Conservation (phyloP, 2,888 invertebrate genomes). For the Protophormia terraenovae region DNA sequence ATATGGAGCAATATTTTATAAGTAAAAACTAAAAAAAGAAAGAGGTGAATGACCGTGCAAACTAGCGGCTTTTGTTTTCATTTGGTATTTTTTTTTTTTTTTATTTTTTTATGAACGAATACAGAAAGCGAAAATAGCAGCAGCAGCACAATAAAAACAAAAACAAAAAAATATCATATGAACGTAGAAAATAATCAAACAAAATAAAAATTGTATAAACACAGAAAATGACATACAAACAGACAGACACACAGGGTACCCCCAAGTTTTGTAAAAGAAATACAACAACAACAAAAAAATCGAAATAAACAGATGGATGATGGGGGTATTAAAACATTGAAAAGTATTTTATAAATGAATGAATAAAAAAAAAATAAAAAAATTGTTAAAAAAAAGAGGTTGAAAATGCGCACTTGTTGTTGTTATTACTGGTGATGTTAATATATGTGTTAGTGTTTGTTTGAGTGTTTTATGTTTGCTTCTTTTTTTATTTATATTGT, state of each 20-base stretch:
- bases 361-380: background rate
- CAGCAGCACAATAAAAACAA: background rate
- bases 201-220: conserved; percentile 25
- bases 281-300: background rate
- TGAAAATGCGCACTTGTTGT: conserved; percentile 45
- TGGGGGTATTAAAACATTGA: conserved; percentile 26
- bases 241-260: background rate
- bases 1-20: background rate
- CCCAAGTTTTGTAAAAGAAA: conserved; percentile 24
- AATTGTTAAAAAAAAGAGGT: conserved; percentile 36
- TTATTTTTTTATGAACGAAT: background rate
- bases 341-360: conserved; percentile 25
- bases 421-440: conserved; percentile 30
- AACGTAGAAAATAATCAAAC: conserved; percentile 22
- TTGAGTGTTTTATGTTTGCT: background rate
- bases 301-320: background rate
- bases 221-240: background rate
- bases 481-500: conserved; percentile 25
- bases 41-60: conserved; percentile 34
- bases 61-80: conserved; percentile 33
- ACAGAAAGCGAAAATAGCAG: conserved; percentile 18
- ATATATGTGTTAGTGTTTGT: background rate
- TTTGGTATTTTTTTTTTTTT: too few relatives aligned
- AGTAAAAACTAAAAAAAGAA: background rate
- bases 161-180: conserved; percentile 8